Evolutionary conservation across 2,888 invertebrate genomes (phyloP).

Genomic region (Xylocampa areola): DNA sequence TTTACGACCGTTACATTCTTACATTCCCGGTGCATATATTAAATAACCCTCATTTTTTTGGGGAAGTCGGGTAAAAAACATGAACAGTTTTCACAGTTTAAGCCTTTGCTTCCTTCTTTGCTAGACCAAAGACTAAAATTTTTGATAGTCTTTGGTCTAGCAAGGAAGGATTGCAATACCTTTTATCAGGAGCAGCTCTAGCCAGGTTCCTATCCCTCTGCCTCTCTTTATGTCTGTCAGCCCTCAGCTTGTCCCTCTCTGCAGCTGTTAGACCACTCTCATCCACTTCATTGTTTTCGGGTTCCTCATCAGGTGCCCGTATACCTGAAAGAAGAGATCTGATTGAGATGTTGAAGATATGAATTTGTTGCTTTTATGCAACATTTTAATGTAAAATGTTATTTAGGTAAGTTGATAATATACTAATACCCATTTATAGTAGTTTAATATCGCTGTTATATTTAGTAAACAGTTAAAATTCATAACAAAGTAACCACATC

Average conservation of each 20-base stretch:
- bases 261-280: constrained; percentile 89
- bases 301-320: constrained; percentile 79
- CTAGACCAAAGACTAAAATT: background rate
- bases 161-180: constrained; percentile 74
- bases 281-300: constrained; percentile 65
- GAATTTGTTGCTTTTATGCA: background rate
- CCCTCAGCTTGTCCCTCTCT: constrained; percentile 96
- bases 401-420: too few species aligned
- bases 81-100: too few species aligned
- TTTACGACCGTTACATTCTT: too few species aligned
- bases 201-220: constrained; percentile 98
- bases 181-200: constrained; percentile 98
- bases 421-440: too few species aligned
- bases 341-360: constrained; percentile 32
- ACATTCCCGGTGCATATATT: too few species aligned
- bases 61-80: too few species aligned
- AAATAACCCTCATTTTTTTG: too few species aligned
- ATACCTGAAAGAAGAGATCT: constrained; percentile 69
- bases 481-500: too few species aligned
- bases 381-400: too few species aligned
- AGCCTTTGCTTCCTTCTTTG: background rate
- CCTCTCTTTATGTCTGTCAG: constrained; percentile 96
- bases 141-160: too few species aligned
- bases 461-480: too few species aligned
- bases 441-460: too few species aligned